A percentile compares a stretch with the other conserved stretches of the same genome.
These are phyloP conservation scores for Paradoxurus hermaphroditus DNA, from an alignment of 2,113 vertebrate species.

Conservation along the genomic window DNA sequence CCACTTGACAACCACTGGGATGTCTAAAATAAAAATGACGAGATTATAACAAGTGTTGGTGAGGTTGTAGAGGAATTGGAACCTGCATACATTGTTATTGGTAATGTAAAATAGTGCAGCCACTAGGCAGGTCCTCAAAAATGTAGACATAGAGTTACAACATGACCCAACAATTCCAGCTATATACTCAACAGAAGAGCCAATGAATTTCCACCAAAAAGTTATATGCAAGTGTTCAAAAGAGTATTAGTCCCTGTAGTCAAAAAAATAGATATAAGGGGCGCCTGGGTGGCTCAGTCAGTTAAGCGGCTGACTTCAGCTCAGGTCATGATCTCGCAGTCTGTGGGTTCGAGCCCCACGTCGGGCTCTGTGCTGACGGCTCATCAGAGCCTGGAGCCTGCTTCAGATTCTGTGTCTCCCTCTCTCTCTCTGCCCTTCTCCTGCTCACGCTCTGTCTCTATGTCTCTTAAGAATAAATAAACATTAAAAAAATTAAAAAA, in stretches of 20 bases:
- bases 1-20: not conserved
- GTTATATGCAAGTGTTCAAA: not conserved
- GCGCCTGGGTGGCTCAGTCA: too few relatives aligned
- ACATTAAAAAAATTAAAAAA: too few relatives aligned
- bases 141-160: not conserved
- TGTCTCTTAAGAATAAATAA: too few relatives aligned
- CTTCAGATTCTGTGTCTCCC: too few relatives aligned
- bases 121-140: not conserved
- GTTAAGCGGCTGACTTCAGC: too few relatives aligned
- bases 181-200: not conserved
- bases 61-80: not conserved
- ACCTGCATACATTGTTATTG: not conserved
- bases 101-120: not conserved
- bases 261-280: not conserved
- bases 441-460: too few relatives aligned
- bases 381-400: too few relatives aligned
- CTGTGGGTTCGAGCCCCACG: too few relatives aligned
- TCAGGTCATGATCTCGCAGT: too few relatives aligned
- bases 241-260: not conserved
- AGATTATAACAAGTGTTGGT: not conserved
- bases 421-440: too few relatives aligned
- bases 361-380: too few relatives aligned
- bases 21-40: not conserved
- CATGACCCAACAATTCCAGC: not conserved
- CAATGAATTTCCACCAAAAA: not conserved